Conservation (phyloP, 2,797 vertebrate genomes). For the Phalloptychus januarius region DNA sequence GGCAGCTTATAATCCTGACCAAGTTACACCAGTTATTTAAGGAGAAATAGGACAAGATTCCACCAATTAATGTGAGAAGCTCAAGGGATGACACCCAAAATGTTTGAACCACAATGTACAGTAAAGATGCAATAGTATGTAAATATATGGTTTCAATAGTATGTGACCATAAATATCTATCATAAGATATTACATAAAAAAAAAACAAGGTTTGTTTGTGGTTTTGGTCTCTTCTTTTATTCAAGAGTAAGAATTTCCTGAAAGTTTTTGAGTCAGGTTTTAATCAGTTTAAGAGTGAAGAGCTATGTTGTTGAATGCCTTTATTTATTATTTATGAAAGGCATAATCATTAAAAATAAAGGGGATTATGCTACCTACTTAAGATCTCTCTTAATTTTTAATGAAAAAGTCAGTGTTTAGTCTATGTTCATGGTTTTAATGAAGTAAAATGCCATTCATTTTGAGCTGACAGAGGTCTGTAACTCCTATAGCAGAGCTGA, state of each 20-base stretch:
- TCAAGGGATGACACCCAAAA: not conserved
- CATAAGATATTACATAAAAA: not conserved
- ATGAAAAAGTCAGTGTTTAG: slow-evolving; percentile 27
- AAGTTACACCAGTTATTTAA: not conserved
- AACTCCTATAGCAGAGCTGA: slow-evolving; percentile 27
- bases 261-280: not conserved
- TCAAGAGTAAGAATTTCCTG: not conserved
- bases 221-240: not conserved
- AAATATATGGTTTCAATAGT: not conserved
- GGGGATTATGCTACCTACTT: slow-evolving; percentile 24
- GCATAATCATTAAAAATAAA: slow-evolving; percentile 40
- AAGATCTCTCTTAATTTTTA: slow-evolving; percentile 16
- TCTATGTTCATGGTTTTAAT: slow-evolving; percentile 17
- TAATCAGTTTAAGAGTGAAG: not conserved
- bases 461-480: slow-evolving; percentile 22
- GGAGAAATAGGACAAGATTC: not conserved
- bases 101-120: not conserved
- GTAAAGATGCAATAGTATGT: not conserved
- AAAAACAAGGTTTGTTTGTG: not conserved
- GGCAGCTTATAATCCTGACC: not conserved
- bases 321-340: slow-evolving; percentile 49
- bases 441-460: slow-evolving; percentile 21
- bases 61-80: not conserved
- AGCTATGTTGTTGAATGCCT: not conserved
- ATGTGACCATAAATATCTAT: not conserved